Base-by-base conservation (phyloP, 2,888 invertebrate genomes). In the Tholera decimalis region DNA sequence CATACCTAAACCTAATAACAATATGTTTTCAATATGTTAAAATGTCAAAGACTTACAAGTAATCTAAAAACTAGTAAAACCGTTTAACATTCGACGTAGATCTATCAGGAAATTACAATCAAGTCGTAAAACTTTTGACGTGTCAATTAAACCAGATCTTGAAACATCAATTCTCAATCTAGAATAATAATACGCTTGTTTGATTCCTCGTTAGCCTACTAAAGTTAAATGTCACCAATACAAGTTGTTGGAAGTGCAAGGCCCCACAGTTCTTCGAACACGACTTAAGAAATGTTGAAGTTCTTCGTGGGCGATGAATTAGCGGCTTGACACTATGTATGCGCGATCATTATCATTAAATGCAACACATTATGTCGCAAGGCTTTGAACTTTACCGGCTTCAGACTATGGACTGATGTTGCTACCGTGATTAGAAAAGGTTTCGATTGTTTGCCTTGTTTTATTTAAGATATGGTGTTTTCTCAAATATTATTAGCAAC, bases 321-420 rank as follows among this genome's bases (percentile, higher is more conserved):
- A 74, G 57, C 78, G 56, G 55, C 41, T 5, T 65, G 6, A 20
- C 24, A 41, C 18, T 46, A 66, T 77, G 77, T 77, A 77, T 74
- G 78, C 49, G 53, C 57, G 73, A 74, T 74, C 77, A 57, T 74
- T 77, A 77, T 74, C 73, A 66, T 74, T 77, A 77, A 77, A 73
- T 77, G 67, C 77, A 73, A 66, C 66, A 60, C 77, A 77, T 74
- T 73, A 73, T 77, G 44, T 22, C 30, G 35, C 39, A 20, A 53
- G 15, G 41, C 60, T 74, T 74, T 77, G 57, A 74, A 59, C 49
- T 54, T 77, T 66, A 66, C 73, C 78, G 73, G 30, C 56, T 59
- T 49, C 3, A 9, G 26, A n/a, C 46, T 60, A 44, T 37, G 18
- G 24, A 15, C 49, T 20, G 62, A 51, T 58, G 28, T 53, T 33